Conservation (phyloP, 1,140 invertebrate species). For the Drosophila nasuta region DNA sequence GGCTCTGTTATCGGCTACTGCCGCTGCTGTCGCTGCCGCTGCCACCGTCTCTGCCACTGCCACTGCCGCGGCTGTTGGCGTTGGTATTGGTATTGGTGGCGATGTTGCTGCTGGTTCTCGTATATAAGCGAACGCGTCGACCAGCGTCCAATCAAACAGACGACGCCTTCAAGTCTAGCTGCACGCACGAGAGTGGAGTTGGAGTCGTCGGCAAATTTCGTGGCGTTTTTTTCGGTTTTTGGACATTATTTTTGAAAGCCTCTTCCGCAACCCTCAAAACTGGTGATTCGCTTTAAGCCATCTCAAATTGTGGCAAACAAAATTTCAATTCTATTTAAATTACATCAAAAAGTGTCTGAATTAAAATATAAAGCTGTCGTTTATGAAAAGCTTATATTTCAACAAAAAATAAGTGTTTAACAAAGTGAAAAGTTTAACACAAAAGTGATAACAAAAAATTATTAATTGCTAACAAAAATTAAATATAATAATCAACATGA, state of each 20-base stretch:
- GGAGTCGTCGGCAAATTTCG: slow-evolving; percentile 79
- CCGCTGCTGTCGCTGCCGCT: slow-evolving; percentile 9
- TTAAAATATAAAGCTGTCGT: slow-evolving; percentile 66
- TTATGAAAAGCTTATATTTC: slow-evolving; percentile 72
- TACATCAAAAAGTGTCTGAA: slow-evolving; percentile 30
- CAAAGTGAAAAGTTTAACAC: slow-evolving; percentile 27
- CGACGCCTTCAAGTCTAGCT: slow-evolving; percentile 85
- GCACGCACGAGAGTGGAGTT: slow-evolving; percentile 84
- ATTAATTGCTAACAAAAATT: slow-evolving; percentile 26
- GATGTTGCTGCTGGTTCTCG: slow-evolving; percentile 44
- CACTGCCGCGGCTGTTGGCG: slow-evolving; percentile 7
- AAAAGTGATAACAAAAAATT: slow-evolving; percentile 31
- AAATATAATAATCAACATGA: slow-evolving; percentile 37
- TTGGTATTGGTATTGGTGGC: slow-evolving; percentile 18
- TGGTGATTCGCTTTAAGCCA: slow-evolving; percentile 53
- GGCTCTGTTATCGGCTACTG: slow-evolving; percentile 37
- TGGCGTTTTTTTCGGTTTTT: slow-evolving; percentile 70
- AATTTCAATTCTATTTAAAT: slow-evolving; percentile 53
- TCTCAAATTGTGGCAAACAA: slow-evolving; percentile 33
- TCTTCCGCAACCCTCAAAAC: slow-evolving; percentile 6
- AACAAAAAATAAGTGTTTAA: slow-evolving; percentile 45
- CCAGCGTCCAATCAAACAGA: slow-evolving; percentile 80
- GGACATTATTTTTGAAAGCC: slow-evolving; percentile 43
- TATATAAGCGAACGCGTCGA: slow-evolving; percentile 77
- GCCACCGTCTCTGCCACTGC: slow-evolving; percentile 15